Evolutionary conservation across 2,888 invertebrate genomes (phyloP).

Genomic region (Piscicola geometra): DNA sequence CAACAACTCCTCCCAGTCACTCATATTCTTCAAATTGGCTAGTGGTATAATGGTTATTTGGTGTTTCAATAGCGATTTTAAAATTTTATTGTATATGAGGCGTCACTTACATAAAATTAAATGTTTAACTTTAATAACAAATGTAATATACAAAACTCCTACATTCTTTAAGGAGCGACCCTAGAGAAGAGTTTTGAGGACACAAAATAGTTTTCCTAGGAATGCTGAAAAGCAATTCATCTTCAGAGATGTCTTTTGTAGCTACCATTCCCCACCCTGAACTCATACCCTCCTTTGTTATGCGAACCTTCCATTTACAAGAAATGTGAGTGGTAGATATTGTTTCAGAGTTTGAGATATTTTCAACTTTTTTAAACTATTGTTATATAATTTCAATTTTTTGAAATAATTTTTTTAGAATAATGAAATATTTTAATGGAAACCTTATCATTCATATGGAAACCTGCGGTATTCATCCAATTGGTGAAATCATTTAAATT

Average conservation of each 20-base stretch:
- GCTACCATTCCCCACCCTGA: conserved; percentile 51
- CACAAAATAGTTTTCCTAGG: conserved; percentile 49
- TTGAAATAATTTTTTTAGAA: too few relatives aligned
- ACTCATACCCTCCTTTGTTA: conserved; percentile 15
- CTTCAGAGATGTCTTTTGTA: conserved; percentile 48
- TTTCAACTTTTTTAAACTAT: too few relatives aligned
- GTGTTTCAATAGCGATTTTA: not conserved
- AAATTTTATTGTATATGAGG: not conserved
- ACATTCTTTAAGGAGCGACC: conserved; percentile 46
- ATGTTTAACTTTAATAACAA: not conserved
- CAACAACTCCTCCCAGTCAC: conserved; percentile 54
- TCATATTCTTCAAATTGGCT: conserved; percentile 42
- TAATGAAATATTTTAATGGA: not conserved
- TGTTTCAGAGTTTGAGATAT: too few relatives aligned
- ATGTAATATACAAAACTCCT: not conserved
- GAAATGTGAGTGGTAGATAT: not conserved
- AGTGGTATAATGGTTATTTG: not conserved
- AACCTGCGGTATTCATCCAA: not conserved
- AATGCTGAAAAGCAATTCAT: conserved; percentile 51
- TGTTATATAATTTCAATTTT: too few relatives aligned
- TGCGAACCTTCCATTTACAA: not conserved
- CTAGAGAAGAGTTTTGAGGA: conserved; percentile 48
- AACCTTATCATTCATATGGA: not conserved
- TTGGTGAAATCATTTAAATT: not conserved
- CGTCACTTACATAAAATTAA: too few relatives aligned